Evolutionary conservation across 2,113 vertebrate genomes (phyloP).

Genomic region (Planiliza haematocheilus): DNA sequence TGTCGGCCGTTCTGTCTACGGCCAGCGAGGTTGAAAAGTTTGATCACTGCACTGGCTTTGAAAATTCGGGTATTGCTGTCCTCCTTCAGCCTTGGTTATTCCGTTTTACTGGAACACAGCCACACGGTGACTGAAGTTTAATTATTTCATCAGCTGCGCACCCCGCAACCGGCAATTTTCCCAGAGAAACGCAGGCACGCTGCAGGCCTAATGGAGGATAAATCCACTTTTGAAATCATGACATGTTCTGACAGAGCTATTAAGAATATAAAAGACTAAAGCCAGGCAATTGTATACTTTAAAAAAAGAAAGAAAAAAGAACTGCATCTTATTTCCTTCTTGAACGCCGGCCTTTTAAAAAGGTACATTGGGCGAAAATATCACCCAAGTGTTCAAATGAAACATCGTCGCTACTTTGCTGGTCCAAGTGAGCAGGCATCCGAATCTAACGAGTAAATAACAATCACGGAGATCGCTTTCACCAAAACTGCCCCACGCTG

Average conservation of each 20-base stretch:
- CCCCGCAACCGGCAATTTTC: constrained; percentile 16
- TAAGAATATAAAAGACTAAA: neutral
- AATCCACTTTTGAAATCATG: constrained; percentile 4
- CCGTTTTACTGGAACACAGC: neutral
- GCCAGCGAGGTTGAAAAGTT: neutral
- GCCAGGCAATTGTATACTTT: neutral
- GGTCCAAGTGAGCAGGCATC: neutral
- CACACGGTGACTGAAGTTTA: constrained; percentile 4
- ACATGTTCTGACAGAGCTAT: constrained; percentile 9
- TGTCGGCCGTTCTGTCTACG: too few species aligned
- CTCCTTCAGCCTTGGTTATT: neutral
- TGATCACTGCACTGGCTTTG: neutral
- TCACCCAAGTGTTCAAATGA: too few species aligned
- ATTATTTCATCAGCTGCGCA: constrained; percentile 11
- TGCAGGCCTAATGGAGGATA: neutral
- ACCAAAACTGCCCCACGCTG: constrained; percentile 33
- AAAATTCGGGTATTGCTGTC: neutral
- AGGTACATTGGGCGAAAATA: too few species aligned
- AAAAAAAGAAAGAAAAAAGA: too few species aligned
- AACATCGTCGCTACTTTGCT: neutral
- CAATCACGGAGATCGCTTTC: constrained; percentile 22
- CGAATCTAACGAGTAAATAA: constrained; percentile 12
- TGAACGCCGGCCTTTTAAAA: too few species aligned
- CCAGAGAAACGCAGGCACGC: neutral
- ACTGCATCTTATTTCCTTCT: too few species aligned